phyloP scores from a whole-genome alignment of 2,113 vertebrate species.

The Boleophthalmus pectinirostris region DNA sequence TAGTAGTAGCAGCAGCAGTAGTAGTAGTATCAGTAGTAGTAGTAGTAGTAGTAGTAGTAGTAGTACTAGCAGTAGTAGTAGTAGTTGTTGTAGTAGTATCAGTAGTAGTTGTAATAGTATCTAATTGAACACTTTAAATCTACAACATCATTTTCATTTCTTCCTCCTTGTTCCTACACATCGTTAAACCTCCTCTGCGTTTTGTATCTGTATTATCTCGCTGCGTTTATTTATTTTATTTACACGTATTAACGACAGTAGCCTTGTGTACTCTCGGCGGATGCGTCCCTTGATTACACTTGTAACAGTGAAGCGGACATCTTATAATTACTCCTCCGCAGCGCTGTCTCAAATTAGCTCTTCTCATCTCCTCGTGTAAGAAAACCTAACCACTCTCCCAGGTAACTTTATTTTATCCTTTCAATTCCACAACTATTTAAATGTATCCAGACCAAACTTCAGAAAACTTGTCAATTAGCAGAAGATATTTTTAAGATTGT shows the following conservation, averaged over 20 bases:
- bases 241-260: neutral
- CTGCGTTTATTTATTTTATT: neutral
- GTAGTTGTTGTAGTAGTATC: too few relatives aligned
- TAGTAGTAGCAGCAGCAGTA: too few relatives aligned
- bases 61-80: too few relatives aligned
- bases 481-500: neutral
- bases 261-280: neutral
- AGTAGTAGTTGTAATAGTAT: too few relatives aligned
- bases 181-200: neutral
- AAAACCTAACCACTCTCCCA: conserved; percentile 16
- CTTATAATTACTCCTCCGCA: conserved; percentile 54
- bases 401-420: conserved; percentile 9
- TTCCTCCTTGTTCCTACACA: too few relatives aligned
- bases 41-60: too few relatives aligned
- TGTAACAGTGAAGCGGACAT: conserved; percentile 20
- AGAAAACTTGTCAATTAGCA: neutral
- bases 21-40: too few relatives aligned
- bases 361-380: conserved; percentile 3
- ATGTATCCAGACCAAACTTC: neutral
- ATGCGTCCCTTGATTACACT: conserved; percentile 32
- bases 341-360: conserved; percentile 39
- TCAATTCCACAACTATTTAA: neutral
- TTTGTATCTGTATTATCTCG: neutral
- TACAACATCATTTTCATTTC: too few relatives aligned
- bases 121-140: too few relatives aligned